Evolutionary conservation across 2,888 invertebrate genomes (phyloP).

Genomic region (Synanthedon myopaeformis): DNA sequence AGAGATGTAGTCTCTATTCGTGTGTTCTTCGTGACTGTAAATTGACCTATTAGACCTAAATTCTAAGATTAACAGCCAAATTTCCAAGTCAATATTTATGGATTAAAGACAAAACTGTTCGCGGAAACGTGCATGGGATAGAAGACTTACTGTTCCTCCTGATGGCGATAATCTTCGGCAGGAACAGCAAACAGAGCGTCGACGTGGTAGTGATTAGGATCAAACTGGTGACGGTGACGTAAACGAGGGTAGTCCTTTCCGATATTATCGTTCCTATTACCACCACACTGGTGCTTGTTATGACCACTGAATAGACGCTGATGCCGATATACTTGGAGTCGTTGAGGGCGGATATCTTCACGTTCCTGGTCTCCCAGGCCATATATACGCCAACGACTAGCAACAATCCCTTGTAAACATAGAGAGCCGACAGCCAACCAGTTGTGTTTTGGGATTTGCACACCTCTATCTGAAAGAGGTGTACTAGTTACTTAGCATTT

Average conservation of each 20-base stretch:
- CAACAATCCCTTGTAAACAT: constrained; percentile 90
- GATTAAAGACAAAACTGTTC: too few relatives aligned
- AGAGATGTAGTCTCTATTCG: too few relatives aligned
- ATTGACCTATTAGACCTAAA: too few relatives aligned
- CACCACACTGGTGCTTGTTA: constrained; percentile 88
- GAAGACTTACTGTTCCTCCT: constrained; percentile 70
- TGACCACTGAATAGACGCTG: constrained; percentile 92
- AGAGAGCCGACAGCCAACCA: constrained; percentile 90
- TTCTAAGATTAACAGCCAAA: too few relatives aligned
- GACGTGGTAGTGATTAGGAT: constrained; percentile 89
- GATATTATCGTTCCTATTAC: constrained; percentile 89
- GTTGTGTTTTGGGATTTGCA: constrained; percentile 89
- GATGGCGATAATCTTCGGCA: constrained; percentile 86
- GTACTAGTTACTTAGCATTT: background rate
- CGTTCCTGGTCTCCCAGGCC: constrained; percentile 95
- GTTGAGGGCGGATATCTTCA: constrained; percentile 91
- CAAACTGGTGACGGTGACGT: constrained; percentile 83
- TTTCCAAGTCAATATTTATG: too few relatives aligned
- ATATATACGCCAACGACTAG: constrained; percentile 92
- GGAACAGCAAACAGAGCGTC: constrained; percentile 85
- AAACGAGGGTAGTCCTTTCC: constrained; percentile 83
- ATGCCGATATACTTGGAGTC: constrained; percentile 95
- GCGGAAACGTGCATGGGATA: background rate
- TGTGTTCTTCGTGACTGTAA: too few relatives aligned
- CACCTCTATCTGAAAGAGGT: constrained; percentile 81